phyloP scores from a whole-genome alignment of 2,113 vertebrate species.

The Anoura caudifer region DNA sequence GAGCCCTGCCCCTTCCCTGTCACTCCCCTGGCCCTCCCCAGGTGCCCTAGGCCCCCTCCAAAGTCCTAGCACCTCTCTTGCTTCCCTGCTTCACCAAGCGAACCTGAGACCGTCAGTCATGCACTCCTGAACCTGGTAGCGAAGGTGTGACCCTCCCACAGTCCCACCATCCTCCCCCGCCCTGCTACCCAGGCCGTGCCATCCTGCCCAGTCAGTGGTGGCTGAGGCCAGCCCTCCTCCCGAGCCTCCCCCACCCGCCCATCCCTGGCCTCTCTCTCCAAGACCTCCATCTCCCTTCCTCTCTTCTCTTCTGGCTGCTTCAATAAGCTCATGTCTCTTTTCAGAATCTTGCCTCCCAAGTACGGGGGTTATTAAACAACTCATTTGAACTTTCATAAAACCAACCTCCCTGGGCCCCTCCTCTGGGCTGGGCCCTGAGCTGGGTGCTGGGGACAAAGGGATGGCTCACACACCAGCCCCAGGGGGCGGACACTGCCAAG shows the following conservation, averaged over 20 bases:
- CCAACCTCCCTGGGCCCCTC: background rate
- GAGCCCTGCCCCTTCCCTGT: accelerated
- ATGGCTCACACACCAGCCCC: background rate
- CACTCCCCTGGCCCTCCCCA: background rate
- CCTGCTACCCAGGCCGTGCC: background rate
- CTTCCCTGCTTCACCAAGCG: background rate
- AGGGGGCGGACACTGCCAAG: background rate
- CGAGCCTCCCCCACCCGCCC: background rate
- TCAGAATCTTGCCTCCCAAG: background rate
- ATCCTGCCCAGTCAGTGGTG: background rate
- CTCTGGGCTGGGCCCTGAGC: background rate
- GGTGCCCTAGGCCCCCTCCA: background rate
- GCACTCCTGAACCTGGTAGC: accelerated
- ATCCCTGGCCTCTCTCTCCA: background rate
- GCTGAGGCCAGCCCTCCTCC: background rate
- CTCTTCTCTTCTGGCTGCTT: background rate
- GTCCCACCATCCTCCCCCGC: accelerated
- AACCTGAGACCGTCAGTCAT: background rate
- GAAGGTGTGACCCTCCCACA: background rate
- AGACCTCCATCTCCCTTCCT: background rate
- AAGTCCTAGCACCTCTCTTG: background rate
- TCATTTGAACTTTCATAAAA: background rate
- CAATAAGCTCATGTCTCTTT: background rate
- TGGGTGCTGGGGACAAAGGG: background rate
- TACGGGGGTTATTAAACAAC: background rate